Percentiles rank a stretch among this genome's conserved stretches.
Evolutionary conservation across 2,888 invertebrate genomes (phyloP).

Genomic region (Lepetodrilus schrolli): DNA sequence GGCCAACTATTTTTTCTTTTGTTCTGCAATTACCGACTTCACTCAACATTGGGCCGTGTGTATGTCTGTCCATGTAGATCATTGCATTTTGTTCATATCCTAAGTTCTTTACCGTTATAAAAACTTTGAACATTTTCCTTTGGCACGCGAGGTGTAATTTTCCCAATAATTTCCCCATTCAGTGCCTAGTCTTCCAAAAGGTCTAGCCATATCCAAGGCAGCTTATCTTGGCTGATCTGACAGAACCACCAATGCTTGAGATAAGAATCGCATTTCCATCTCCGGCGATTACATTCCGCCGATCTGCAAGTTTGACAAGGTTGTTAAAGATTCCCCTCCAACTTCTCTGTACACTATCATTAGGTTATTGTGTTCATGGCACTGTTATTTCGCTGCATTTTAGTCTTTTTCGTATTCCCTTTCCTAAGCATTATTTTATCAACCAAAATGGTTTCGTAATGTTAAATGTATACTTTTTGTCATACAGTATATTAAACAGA

Average conservation of each 20-base stretch:
- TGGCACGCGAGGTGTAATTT: slow-evolving; percentile 5
- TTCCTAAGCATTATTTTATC: too few species aligned
- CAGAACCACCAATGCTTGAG: not conserved
- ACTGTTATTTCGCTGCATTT: too few species aligned
- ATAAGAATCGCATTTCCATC: not conserved
- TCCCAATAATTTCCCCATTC: slow-evolving; percentile 14
- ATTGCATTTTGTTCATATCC: not conserved
- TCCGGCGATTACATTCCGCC: slow-evolving; percentile 5
- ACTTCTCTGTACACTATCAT: too few species aligned
- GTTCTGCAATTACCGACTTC: slow-evolving; percentile 4
- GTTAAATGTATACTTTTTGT: too few species aligned
- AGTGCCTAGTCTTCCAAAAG: not conserved
- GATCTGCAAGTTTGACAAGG: not conserved
- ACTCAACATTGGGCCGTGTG: not conserved
- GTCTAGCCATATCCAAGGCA: not conserved
- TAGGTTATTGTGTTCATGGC: too few species aligned
- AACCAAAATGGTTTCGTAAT: too few species aligned
- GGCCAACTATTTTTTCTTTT: not conserved
- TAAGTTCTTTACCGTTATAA: not conserved
- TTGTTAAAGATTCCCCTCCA: too few species aligned
- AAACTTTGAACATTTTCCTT: not conserved
- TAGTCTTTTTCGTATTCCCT: too few species aligned
- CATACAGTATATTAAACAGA: too few species aligned
- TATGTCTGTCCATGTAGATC: not conserved
- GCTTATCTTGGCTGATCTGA: slow-evolving; percentile 20